Conservation (phyloP, 2,888 invertebrate genomes). For the Metellina segmentata region DNA sequence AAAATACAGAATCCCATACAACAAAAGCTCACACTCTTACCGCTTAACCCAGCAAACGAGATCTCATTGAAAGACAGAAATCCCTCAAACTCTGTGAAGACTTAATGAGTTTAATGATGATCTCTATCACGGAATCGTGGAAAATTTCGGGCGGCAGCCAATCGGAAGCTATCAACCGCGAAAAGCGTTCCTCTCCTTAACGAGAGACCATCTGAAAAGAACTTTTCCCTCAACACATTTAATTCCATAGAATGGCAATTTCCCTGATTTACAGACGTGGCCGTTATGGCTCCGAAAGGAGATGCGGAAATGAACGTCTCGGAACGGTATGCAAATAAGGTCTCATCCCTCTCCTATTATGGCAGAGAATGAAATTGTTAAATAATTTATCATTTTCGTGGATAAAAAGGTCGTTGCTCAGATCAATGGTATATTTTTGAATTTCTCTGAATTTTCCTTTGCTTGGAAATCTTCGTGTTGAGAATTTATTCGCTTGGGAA, state of each 20-base stretch:
- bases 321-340: slow-evolving; percentile 34
- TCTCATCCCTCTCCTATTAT: background rate
- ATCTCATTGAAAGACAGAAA: background rate
- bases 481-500: too few species aligned
- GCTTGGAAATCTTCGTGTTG: too few species aligned
- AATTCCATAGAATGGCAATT: slow-evolving; percentile 47
- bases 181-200: slow-evolving; percentile 9
- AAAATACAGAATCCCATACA: background rate
- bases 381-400: background rate
- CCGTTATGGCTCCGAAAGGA: slow-evolving; percentile 1
- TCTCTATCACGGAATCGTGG: slow-evolving; percentile 2
- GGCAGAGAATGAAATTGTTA: background rate
- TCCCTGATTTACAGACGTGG: slow-evolving; percentile 17
- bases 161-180: slow-evolving; percentile 21
- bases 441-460: too few species aligned
- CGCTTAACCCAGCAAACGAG: background rate
- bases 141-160: background rate
- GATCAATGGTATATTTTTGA: background rate
- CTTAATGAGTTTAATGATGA: slow-evolving; percentile 41
- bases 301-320: slow-evolving; percentile 17
- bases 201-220: slow-evolving; percentile 11
- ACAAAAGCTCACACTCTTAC: background rate
- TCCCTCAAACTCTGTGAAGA: background rate
- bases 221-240: slow-evolving; percentile 16
- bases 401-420: background rate